Conservation (phyloP, 2,113 vertebrate species). For the Micronisus gabar region DNA sequence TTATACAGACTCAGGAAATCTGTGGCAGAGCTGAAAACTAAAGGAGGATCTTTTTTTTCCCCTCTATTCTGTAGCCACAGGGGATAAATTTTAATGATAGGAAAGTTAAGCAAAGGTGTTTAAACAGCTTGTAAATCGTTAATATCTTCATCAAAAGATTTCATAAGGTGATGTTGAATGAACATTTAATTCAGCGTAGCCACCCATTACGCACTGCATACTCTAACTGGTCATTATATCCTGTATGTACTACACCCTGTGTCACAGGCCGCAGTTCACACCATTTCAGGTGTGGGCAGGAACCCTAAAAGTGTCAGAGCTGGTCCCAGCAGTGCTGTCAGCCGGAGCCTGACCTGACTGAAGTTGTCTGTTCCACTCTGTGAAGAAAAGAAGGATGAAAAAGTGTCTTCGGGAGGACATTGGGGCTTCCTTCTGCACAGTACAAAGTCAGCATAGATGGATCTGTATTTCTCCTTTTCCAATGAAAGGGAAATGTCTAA, state of each 20-base stretch:
- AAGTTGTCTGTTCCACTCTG: background rate
- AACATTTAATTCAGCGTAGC: background rate
- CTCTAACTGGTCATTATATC: background rate
- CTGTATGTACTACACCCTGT: accelerated
- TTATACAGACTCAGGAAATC: background rate
- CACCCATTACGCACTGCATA: background rate
- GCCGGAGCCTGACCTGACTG: background rate
- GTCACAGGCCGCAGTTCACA: background rate
- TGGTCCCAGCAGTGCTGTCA: background rate
- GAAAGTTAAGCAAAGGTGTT: background rate
- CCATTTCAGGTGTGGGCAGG: background rate
- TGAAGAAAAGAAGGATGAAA: background rate
- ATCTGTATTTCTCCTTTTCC: background rate
- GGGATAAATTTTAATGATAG: background rate
- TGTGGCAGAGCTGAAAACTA: background rate
- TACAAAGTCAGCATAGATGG: background rate
- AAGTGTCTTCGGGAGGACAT: background rate
- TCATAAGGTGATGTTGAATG: background rate
- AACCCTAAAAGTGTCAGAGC: background rate
- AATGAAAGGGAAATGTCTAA: background rate
- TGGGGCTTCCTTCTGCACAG: background rate
- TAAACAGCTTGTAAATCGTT: background rate
- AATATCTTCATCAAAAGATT: background rate
- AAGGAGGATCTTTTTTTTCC: background rate
- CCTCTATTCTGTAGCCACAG: background rate